Conservation (phyloP, 2,888 invertebrate species). For the Eilema depressum region DNA sequence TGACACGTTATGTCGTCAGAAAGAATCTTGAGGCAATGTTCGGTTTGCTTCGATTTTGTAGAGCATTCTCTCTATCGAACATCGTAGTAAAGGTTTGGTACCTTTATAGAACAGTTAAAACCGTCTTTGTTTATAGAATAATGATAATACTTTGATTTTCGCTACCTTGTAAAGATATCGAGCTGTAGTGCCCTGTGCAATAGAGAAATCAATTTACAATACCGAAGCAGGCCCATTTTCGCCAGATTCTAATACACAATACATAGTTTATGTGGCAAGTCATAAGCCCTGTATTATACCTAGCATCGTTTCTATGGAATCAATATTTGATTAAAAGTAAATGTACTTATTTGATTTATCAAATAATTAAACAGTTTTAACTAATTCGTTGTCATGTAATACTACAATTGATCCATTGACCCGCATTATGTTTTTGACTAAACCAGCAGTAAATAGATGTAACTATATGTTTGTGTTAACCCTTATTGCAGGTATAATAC, state of each 20-base stretch:
- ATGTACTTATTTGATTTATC: neutral
- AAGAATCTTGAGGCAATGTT: neutral
- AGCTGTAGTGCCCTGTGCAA: neutral
- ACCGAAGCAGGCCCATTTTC: neutral
- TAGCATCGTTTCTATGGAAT: too few relatives aligned
- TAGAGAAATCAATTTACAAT: neutral
- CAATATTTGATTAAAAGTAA: too few relatives aligned
- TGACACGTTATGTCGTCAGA: neutral
- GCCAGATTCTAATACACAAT: too few relatives aligned
- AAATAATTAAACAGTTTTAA: neutral
- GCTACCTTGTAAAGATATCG: too few relatives aligned
- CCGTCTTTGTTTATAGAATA: neutral
- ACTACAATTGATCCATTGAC: neutral
- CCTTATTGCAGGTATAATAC: conserved; percentile 78
- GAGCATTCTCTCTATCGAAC: neutral
- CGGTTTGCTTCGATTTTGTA: neutral
- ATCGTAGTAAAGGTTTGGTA: neutral
- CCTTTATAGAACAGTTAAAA: neutral
- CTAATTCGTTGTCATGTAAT: neutral
- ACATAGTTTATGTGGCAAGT: too few relatives aligned
- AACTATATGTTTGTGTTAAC: conserved; percentile 47
- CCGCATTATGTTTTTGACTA: conserved; percentile 22
- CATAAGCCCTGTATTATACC: too few relatives aligned
- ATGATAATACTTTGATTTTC: too few relatives aligned
- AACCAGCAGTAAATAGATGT: conserved; percentile 31